Percentiles rank a stretch among this genome's conserved stretches.
Conservation (phyloP, 2,797 vertebrate genomes). For the Gobio occitaniae region DNA sequence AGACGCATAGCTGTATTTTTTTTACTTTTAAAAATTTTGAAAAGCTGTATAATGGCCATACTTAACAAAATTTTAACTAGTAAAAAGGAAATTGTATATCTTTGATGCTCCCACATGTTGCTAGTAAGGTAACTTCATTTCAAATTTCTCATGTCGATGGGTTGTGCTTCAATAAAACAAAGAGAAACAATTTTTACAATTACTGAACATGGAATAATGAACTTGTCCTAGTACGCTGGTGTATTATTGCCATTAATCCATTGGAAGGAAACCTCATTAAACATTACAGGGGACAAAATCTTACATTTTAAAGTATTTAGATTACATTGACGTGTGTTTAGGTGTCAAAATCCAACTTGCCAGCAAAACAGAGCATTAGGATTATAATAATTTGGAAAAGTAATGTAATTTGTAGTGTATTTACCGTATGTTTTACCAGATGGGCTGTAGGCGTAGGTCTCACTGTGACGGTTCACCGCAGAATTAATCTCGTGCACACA, state of each 20-base stretch:
- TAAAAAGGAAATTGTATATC: too few species aligned
- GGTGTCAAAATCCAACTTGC: neutral
- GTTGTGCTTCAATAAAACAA: neutral
- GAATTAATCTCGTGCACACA: neutral
- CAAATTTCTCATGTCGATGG: neutral
- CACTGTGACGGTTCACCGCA: neutral
- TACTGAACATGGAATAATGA: neutral
- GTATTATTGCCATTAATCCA: neutral
- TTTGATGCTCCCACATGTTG: too few species aligned
- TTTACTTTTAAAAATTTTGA: too few species aligned
- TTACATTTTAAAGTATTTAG: neutral
- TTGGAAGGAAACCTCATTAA: neutral
- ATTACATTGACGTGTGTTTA: neutral
- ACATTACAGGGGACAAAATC: neutral
- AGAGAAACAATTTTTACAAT: neutral
- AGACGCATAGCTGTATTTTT: too few species aligned
- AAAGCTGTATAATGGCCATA: too few species aligned
- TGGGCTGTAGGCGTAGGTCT: neutral
- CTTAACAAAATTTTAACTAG: too few species aligned
- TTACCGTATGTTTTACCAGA: neutral
- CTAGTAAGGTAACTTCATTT: too few species aligned
- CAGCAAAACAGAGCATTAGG: neutral
- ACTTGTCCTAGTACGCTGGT: neutral
- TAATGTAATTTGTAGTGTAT: neutral
- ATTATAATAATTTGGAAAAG: neutral